Base-by-base conservation (phyloP, 2,797 vertebrate genomes). In the Hephaestus fuliginosus region DNA sequence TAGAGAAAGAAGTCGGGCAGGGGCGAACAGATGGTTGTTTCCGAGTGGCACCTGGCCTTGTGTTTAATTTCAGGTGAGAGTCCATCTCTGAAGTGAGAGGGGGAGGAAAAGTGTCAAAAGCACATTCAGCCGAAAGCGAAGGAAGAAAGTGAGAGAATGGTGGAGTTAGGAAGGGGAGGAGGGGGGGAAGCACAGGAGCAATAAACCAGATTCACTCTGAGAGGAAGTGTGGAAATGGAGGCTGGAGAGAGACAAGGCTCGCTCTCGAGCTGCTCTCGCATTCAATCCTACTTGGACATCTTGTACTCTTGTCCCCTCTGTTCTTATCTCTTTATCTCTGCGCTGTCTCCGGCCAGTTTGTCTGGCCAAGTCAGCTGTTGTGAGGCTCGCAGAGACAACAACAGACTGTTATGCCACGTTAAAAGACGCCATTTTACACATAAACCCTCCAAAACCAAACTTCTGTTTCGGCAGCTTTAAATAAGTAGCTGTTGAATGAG, bases 11-110 rank as follows among this genome's bases (percentile, higher is more conserved):
- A 82, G 80, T 84, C 83, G 71, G 81, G 79, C 80, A 44, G 75
- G 89, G 89, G 74, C 41, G 84, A 94, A 86, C 95, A 96, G 95
- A 95, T 96, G 95, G 94, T 85, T 76, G 85, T 88, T 88, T 87
- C 57, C 48, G 88, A 92, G 94, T 84, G 90, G 92, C 95, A 95
- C 95, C 94, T 95, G 95, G 94, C 84, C 87, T 87, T 86, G 87
- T 94, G 94, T 95, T 95, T 94, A 89, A 93, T 95, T 94, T 95
- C 94, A 96, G 95, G 95, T 95, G 94, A 95, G 84, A 88, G 84
- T 76, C 84, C 56, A 46, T 86, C 80, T 89, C 85, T 83, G 72
- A 71, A 82, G 88, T 70, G 73, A 80, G 76, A 75, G 74, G 79
- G 81, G 74, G 78, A 85, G 71, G 81, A 78, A 48, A 69, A 78